A percentile compares a stretch with the other conserved stretches of the same genome.
Conservation (phyloP, 1,140 invertebrate genomes). For the Acromyrmex echinatior region DNA sequence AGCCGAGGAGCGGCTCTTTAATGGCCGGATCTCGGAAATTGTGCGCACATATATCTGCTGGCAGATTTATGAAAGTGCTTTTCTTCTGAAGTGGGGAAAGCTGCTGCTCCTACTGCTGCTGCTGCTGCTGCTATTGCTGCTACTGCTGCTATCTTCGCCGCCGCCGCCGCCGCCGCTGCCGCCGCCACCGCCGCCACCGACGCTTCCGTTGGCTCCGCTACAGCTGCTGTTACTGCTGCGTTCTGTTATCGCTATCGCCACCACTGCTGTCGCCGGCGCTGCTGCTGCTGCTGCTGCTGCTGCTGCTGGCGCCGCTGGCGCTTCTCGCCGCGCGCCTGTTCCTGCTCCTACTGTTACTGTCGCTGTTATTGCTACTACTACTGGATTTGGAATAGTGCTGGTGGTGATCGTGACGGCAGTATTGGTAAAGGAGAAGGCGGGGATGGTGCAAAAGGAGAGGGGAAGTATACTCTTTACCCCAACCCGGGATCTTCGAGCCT, state of each 20-base stretch:
- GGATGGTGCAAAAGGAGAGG: constrained; percentile 64
- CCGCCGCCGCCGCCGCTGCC: not conserved
- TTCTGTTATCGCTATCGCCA: no score
- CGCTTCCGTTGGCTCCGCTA: not conserved
- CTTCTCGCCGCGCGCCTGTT: no score
- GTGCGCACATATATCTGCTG: constrained; percentile 94
- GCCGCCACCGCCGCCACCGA: no score
- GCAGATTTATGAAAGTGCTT: constrained; percentile 95
- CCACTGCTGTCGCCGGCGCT: no score
- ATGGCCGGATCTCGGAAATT: constrained; percentile 95
- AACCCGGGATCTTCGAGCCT: constrained; percentile 75
- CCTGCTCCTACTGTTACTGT: constrained; percentile 67
- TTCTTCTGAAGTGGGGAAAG: constrained; percentile 88
- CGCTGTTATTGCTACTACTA: constrained; percentile 65
- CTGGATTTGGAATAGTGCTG: constrained; percentile 70
- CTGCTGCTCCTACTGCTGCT: constrained; percentile 78
- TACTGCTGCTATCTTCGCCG: constrained; percentile 30
- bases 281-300: no score
- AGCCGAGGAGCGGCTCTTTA: constrained; percentile 88
- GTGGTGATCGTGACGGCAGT: constrained; percentile 64
- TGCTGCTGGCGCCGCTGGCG: no score
- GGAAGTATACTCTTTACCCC: constrained; percentile 73
- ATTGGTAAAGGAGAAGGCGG: constrained; percentile 52
- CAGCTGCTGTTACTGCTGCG: constrained; percentile 23
- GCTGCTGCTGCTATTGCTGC: constrained; percentile 62